Percentiles rank a stretch among this genome's conserved stretches.
Conservation (phyloP, 2,888 invertebrate genomes). For the Drosophila putrida region DNA sequence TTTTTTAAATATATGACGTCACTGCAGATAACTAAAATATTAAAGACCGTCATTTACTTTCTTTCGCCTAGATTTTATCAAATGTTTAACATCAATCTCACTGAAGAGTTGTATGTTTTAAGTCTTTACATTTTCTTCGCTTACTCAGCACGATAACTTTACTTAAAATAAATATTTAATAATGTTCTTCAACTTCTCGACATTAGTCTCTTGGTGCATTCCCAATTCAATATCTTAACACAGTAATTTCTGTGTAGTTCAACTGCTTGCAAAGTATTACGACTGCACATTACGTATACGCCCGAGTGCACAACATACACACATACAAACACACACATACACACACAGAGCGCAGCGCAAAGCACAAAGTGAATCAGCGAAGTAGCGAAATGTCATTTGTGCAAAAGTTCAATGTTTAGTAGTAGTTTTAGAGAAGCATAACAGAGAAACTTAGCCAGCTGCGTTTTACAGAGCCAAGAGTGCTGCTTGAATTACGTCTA, state of each 20-base stretch:
- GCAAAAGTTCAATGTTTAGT: constrained; percentile 14
- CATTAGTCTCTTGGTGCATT: constrained; percentile 5
- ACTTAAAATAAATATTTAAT: constrained; percentile 1
- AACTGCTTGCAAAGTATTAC: constrained; percentile 32
- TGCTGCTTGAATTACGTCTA: constrained; percentile 53
- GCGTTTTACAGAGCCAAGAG: constrained; percentile 10
- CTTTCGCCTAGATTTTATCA: too few species aligned
- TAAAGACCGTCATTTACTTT: too few species aligned
- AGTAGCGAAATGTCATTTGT: constrained; percentile 12
- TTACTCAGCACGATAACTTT: background rate
- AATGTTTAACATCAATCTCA: too few species aligned
- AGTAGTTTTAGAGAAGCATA: constrained; percentile 16
- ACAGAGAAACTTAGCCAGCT: constrained; percentile 14
- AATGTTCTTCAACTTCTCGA: constrained; percentile 3
- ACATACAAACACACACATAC: background rate
- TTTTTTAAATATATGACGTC: too few species aligned
- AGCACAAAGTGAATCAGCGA: constrained; percentile 9
- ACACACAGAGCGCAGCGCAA: too few species aligned
- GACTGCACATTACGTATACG: constrained; percentile 65
- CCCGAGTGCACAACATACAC: constrained; percentile 25
- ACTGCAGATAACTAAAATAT: too few species aligned
- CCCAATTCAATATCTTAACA: constrained; percentile 7
- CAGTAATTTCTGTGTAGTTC: constrained; percentile 7
- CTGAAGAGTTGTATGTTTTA: too few species aligned
- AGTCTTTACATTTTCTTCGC: too few species aligned